A percentile compares a stretch with the other conserved stretches of the same genome.
Conservation (phyloP, 2,888 invertebrate genomes). For the Harpagoxenus sublaevis region DNA sequence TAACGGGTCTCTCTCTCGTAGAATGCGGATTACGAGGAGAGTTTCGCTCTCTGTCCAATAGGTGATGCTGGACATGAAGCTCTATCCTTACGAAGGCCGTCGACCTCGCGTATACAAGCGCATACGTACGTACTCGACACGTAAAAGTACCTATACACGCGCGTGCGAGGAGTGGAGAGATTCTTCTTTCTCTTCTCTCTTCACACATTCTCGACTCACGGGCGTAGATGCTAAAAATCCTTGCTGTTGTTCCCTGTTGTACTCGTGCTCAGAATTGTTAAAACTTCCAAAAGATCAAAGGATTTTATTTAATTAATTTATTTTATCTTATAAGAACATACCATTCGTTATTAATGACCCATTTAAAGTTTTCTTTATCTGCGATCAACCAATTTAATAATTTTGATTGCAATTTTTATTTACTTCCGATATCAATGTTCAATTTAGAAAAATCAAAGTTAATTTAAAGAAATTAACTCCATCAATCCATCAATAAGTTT, state of each 20-base stretch:
- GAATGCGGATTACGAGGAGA: constrained; percentile 80
- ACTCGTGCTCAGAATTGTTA: not conserved
- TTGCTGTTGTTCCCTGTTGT: not conserved
- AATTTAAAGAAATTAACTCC: not conserved
- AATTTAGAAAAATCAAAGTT: not conserved
- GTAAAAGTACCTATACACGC: constrained; percentile 55
- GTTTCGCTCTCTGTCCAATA: constrained; percentile 82
- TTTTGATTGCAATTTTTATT: constrained; percentile 12
- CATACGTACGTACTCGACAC: constrained; percentile 56
- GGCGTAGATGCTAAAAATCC: constrained; percentile 59
- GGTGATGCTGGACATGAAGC: constrained; percentile 83
- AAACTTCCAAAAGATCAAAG: not conserved
- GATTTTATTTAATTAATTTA: not conserved
- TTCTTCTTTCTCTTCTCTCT: constrained; percentile 61
- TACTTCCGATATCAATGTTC: not conserved
- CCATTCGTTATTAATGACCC: not conserved
- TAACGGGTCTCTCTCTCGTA: constrained; percentile 79
- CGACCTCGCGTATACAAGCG: constrained; percentile 78
- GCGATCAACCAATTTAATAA: not conserved
- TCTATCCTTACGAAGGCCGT: constrained; percentile 83
- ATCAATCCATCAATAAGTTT: not conserved
- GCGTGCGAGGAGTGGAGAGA: constrained; percentile 54
- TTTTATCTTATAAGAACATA: not conserved
- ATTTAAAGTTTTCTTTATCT: not conserved
- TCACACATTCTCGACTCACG: constrained; percentile 56